Evolutionary conservation across 2,113 vertebrate species (phyloP), one percentile per base, ranked within the genome.

Genomic region (Ceuthmochares aereus): DNA sequence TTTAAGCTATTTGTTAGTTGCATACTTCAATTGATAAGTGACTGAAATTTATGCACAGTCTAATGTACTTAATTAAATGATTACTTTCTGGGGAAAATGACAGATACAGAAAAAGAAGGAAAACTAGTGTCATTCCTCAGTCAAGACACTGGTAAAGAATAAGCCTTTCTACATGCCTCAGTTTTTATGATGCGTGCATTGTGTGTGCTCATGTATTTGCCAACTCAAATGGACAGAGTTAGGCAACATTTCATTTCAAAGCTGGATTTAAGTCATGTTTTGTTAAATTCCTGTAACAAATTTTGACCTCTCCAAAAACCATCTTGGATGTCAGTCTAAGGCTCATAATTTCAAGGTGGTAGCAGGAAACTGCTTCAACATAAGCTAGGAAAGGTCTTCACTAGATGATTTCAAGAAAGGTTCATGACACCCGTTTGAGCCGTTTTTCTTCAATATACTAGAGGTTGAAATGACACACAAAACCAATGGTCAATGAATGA

Each of bases 1-100:
- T 56, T 62, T 59, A 69, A 40, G 32, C 7, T 72, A 18, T n/a
- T 26, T 32, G 5, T 30, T 76, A 78, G 12, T 26, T 59, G 16
- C 4, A 1, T 64, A n/a, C 25, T 45, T 64, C 43, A 78, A 7
- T 5, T 27, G 69, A 12, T 9, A 69, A 77, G 2, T 0, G 0
- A 89, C 22, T 14, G 5, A 22, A n/a, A 52, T 37, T 34, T 8
- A 34, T 16, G 12, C 17, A 36, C 26, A 69, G 55, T 36, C 6
- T 15, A 36, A 37, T 1, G 25, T 37, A 19, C 16, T 60, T 62
- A 66, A 89, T 10, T 0, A 62, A 89, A 42, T 5, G 7, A 7
- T 13, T 5, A 10, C 11, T 73, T 72, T 70, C n/a, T n/a, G 40
- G 10, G 5, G 23, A 43, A 84, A 93, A 56, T 36, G 7, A 37